These are phyloP conservation scores for Chauna torquata DNA, from an alignment of 2,113 vertebrate genomes.

Conservation along the genomic window DNA sequence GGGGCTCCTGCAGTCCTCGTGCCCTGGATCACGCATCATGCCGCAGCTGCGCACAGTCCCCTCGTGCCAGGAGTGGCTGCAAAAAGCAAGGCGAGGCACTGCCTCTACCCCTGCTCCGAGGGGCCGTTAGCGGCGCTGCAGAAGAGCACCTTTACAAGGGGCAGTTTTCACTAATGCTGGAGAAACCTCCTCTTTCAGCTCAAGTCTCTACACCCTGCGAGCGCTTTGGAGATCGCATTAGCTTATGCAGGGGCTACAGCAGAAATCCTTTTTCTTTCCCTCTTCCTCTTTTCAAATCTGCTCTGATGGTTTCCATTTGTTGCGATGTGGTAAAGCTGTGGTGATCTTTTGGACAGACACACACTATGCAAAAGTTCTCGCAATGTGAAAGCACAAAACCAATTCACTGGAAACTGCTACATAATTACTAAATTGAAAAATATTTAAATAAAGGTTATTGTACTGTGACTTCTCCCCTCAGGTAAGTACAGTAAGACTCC, in stretches of 20 bases:
- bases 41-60: not conserved
- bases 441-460: not conserved
- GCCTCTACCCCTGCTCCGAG: not conserved
- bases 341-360: not conserved
- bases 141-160: rapidly evolving
- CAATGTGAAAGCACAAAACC: not conserved
- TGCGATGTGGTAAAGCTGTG: not conserved
- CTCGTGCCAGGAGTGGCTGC: not conserved
- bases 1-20: too few species aligned
- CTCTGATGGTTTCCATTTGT: not conserved
- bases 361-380: not conserved
- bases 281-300: not conserved
- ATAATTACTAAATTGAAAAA: not conserved
- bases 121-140: rapidly evolving
- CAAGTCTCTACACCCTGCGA: not conserved
- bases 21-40: rapidly evolving
- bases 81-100: not conserved
- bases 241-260: not conserved
- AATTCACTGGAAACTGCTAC: not conserved
- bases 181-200: not conserved
- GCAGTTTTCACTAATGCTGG: rapidly evolving
- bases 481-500: not conserved
- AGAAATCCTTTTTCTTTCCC: not conserved
- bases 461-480: not conserved
- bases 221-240: not conserved